Percentiles rank a stretch among this genome's conserved stretches.
Conservation (phyloP, 2,113 vertebrate species). For the Eulacestoma nigropectus region DNA sequence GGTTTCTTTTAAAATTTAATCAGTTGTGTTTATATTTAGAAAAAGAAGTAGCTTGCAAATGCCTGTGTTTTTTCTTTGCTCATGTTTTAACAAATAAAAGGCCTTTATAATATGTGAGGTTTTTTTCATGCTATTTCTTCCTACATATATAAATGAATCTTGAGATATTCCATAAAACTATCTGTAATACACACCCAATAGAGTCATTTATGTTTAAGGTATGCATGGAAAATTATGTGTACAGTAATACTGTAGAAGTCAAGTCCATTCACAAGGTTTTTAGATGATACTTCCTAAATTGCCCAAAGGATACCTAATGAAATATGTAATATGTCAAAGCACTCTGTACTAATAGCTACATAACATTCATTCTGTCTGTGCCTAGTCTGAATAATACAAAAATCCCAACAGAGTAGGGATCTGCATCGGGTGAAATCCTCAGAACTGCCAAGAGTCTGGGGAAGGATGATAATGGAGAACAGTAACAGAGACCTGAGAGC, state of each 20-base stretch:
- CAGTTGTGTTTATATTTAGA: neutral
- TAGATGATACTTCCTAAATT: slow-evolving; percentile 8
- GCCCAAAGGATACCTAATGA: neutral
- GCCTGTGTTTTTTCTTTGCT: neutral
- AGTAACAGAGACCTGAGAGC: neutral
- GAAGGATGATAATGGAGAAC: neutral
- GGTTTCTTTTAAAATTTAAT: neutral
- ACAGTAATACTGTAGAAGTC: neutral
- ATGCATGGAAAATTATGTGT: neutral
- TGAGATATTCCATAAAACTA: neutral
- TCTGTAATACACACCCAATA: neutral
- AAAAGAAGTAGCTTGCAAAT: neutral
- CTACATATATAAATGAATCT: neutral
- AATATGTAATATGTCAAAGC: slow-evolving; percentile 1
- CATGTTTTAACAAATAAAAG: neutral
- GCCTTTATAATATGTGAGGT: neutral
- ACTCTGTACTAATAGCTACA: neutral
- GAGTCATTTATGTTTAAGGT: neutral
- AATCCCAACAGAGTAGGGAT: neutral
- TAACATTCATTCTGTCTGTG: neutral
- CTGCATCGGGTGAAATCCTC: neutral
- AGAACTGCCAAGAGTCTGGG: neutral
- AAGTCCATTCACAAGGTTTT: neutral
- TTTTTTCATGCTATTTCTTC: neutral
- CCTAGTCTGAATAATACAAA: neutral